Evolutionary conservation across 2,888 invertebrate genomes (phyloP).

Genomic region (Prosopocoilus inquinatus): DNA sequence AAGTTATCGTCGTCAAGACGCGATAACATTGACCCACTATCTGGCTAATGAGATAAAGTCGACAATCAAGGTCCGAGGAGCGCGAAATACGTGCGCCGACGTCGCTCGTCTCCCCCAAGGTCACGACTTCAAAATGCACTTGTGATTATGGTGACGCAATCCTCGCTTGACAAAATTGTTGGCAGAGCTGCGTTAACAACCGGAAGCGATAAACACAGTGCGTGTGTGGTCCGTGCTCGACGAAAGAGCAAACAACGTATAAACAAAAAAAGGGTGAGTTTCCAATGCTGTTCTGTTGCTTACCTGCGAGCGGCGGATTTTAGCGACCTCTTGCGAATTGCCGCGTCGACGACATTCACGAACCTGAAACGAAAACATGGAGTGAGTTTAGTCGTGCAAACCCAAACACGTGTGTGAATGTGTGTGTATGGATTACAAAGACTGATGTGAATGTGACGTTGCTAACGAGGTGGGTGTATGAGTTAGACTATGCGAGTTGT

Average conservation of each 20-base stretch:
- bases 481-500: too few relatives aligned
- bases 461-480: too few relatives aligned
- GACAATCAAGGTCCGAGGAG: neutral
- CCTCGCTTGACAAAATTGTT: too few relatives aligned
- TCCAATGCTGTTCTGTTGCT: neutral
- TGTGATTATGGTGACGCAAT: too few relatives aligned
- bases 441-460: too few relatives aligned
- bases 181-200: neutral
- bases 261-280: constrained; percentile 2
- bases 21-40: constrained; percentile 3
- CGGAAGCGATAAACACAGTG: neutral
- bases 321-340: constrained; percentile 14
- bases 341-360: neutral
- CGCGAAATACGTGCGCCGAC: neutral
- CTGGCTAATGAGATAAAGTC: neutral
- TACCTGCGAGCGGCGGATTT: constrained; percentile 8
- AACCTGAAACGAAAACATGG: constrained; percentile 12
- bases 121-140: too few relatives aligned
- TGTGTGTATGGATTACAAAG: too few relatives aligned
- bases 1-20: neutral
- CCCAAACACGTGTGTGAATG: constrained; percentile 3
- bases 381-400: constrained; percentile 8
- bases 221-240: neutral
- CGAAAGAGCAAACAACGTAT: neutral
- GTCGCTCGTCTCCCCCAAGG: too few relatives aligned